Evolutionary conservation across 2,797 vertebrate species (phyloP).

Genomic region (Cichlasoma orientale): DNA sequence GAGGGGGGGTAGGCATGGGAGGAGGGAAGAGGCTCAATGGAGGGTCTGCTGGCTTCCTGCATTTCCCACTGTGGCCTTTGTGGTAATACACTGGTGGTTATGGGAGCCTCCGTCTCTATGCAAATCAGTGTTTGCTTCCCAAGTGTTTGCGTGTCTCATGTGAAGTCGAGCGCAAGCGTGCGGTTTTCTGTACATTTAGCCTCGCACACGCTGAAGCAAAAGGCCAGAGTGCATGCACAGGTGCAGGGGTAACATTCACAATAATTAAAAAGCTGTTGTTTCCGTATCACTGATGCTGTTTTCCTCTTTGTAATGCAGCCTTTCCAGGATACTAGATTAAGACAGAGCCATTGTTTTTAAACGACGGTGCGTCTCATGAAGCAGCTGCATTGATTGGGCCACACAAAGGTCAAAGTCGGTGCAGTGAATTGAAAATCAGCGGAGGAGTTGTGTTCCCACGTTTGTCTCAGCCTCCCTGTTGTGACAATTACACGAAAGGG

Average conservation of each 20-base stretch:
- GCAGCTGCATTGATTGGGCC: conserved; percentile 57
- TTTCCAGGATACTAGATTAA: conserved; percentile 29
- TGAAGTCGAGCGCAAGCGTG: conserved; percentile 41
- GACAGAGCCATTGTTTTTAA: conserved; percentile 12
- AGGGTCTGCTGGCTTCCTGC: conserved; percentile 59
- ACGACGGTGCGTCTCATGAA: conserved; percentile 35
- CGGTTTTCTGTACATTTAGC: conserved; percentile 34
- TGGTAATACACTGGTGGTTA: conserved; percentile 56
- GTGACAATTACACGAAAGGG: conserved; percentile 69
- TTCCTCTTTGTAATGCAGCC: conserved; percentile 18
- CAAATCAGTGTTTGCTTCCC: conserved; percentile 66
- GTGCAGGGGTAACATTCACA: conserved; percentile 17
- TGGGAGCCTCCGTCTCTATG: conserved; percentile 63
- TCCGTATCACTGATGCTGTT: conserved; percentile 27
- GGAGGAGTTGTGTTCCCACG: conserved; percentile 64
- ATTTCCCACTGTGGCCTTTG: conserved; percentile 61
- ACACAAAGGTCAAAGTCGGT: conserved; percentile 66
- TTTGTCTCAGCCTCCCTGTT: conserved; percentile 42
- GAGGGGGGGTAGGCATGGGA: not conserved
- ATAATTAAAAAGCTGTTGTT: conserved; percentile 60
- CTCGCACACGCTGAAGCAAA: conserved; percentile 29
- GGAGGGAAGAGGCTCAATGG: conserved; percentile 31
- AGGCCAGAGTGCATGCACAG: conserved; percentile 28
- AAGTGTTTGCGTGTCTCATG: conserved; percentile 48
- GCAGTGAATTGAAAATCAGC: conserved; percentile 66